Evolutionary conservation across 2,888 invertebrate species (phyloP), one percentile per base, ranked within the genome.

Genomic region (Eristalis pertinax): DNA sequence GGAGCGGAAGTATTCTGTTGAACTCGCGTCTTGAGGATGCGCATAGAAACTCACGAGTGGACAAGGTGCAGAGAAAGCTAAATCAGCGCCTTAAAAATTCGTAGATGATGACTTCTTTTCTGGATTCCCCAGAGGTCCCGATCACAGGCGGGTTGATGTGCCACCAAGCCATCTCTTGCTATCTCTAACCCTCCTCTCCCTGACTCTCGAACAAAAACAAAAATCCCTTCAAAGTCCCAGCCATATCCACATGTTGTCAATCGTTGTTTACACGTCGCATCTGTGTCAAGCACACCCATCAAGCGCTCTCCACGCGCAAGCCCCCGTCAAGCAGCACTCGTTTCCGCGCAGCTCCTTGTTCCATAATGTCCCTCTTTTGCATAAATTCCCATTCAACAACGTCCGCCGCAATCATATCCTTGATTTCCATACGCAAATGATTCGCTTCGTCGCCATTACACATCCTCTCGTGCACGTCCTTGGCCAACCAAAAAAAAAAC

Each of bases 341-440:
- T 50, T 50, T 43, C 7, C 19, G 32, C 19, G 50, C 19, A 5
- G 50, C n/a, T 50, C 50, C n/a, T 7, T 19, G 50, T 7, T 4
- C 50, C 50, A n/a, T 50, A 50, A 50, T 50, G 43, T 43, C 62
- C 26, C 11, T n/a, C 62, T 19, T 29, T 29, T 19, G n/a, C 35
- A 56, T 65, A 41, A 68, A 64, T 50, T 72, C 62, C 63, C 50
- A 32, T 67, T 63, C 35, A 78, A 68, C 72, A 77, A 68, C 63
- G 77, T 68, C 67, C 73, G 63, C 64, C 65, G 63, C 72, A 78
- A 84, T 79, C 62, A 50, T 75, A 75, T 50, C 19, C 84, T 75
- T 70, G 75, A 84, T 75, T 79, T 75, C 19, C 70, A 72, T 78
- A 68, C 58, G 19, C 67, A 69, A 81, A 76, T 81, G 56, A 64